These are phyloP conservation scores for Gymnorhina tibicen DNA, from an alignment of 2,113 vertebrate species.

Conservation along the genomic window DNA sequence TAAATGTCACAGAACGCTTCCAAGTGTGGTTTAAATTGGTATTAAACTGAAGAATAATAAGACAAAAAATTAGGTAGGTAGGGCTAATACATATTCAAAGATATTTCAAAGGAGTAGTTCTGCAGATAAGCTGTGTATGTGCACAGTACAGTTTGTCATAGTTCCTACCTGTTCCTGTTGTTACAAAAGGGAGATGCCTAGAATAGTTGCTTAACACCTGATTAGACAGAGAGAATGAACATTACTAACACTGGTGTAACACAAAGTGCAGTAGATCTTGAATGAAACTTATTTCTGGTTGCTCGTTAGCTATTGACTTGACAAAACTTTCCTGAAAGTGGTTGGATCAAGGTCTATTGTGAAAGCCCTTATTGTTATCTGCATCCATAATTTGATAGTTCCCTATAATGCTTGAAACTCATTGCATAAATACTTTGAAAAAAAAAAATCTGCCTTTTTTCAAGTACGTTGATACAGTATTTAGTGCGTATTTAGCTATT, in stretches of 20 bases:
- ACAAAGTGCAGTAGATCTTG: not conserved
- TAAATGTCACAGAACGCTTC: not conserved
- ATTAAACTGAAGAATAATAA: not conserved
- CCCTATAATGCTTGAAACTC: not conserved
- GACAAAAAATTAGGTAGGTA: not conserved
- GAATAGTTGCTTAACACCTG: not conserved
- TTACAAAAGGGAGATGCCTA: not conserved
- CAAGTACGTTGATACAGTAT: not conserved
- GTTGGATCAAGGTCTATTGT: not conserved
- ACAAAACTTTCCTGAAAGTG: not conserved
- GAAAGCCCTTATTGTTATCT: not conserved
- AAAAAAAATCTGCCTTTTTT: not conserved
- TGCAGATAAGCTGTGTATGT: not conserved
- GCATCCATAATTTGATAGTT: not conserved
- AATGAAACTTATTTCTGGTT: not conserved
- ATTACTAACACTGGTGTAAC: not conserved
- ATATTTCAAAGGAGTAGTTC: not conserved
- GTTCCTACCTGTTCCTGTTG: not conserved
- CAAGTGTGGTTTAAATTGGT: not conserved
- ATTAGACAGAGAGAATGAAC: not conserved
- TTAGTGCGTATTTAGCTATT: not conserved
- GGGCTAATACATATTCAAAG: not conserved
- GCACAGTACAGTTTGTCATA: not conserved
- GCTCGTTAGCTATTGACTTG: not conserved
- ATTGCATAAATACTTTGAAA: not conserved